phyloP scores from a whole-genome alignment of 2,888 invertebrate genomes.

The Lydus trimaculatus region DNA sequence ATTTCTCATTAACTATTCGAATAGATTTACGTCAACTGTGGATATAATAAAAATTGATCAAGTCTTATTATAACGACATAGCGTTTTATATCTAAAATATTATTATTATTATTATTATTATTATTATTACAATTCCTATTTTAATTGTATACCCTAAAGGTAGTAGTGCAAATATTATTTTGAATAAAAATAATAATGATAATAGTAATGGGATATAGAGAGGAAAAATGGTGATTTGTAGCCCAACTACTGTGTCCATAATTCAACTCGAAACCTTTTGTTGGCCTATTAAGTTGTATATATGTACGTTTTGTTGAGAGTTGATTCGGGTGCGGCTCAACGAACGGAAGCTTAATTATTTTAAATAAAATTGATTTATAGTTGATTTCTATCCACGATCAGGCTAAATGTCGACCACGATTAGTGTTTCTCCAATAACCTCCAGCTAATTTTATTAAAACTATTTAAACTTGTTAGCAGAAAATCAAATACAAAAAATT shows the following conservation, averaged over 20 bases:
- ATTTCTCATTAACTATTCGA: constrained; percentile 25
- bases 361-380: constrained; percentile 13
- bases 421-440: constrained; percentile 8
- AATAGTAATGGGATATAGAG: not conserved
- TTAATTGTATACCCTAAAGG: constrained; percentile 37
- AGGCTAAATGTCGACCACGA: constrained; percentile 8
- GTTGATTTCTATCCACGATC: constrained; percentile 12
- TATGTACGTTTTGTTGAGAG: constrained; percentile 10
- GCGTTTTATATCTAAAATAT: not conserved
- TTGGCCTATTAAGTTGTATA: constrained; percentile 28
- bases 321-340: constrained; percentile 16
- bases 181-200: not conserved
- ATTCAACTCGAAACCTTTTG: constrained; percentile 26
- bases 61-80: not conserved
- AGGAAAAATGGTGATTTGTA: constrained; percentile 24
- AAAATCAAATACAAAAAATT: constrained; percentile 39
- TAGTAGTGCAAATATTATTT: constrained; percentile 26
- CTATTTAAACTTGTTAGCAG: constrained; percentile 17
- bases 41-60: not conserved
- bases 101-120: constrained; percentile 3
- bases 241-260: constrained; percentile 22
- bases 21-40: not conserved
- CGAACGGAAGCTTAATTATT: constrained; percentile 17
- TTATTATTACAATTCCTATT: constrained; percentile 16
- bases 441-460: constrained; percentile 8